A percentile compares a stretch with the other conserved stretches of the same genome.
phyloP scores from a whole-genome alignment of 2,797 vertebrate species.

The Sebastes hopkinsi region DNA sequence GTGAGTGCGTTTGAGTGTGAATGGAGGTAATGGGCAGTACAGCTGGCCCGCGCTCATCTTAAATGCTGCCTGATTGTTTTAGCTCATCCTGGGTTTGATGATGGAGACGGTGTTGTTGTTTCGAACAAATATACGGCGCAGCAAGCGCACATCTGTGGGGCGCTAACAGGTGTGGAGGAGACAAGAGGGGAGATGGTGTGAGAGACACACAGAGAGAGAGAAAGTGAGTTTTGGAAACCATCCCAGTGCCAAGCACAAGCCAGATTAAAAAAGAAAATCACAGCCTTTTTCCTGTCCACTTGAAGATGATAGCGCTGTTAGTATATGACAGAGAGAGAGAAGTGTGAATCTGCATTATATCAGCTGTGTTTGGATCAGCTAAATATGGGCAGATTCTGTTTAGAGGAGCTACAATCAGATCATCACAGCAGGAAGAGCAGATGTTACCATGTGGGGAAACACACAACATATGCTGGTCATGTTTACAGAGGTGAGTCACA shows the following conservation, averaged over 20 bases:
- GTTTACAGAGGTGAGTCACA: not conserved
- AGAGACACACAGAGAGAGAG: not conserved
- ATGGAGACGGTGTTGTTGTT: slow-evolving; percentile 89
- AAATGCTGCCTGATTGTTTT: slow-evolving; percentile 93
- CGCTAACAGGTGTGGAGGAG: slow-evolving; percentile 90
- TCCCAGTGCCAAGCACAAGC: slow-evolving; percentile 43
- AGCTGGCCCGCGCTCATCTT: slow-evolving; percentile 86
- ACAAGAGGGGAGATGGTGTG: slow-evolving; percentile 52
- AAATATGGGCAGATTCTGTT: slow-evolving; percentile 15
- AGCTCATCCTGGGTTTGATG: slow-evolving; percentile 89
- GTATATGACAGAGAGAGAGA: not conserved
- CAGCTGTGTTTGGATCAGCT: slow-evolving; percentile 37
- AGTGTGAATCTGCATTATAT: slow-evolving; percentile 33
- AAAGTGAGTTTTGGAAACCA: slow-evolving; percentile 51
- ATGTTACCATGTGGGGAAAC: slow-evolving; percentile 4
- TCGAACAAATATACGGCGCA: slow-evolving; percentile 81
- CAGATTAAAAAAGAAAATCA: slow-evolving; percentile 66
- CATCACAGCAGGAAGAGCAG: slow-evolving; percentile 24
- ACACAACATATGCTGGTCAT: not conserved
- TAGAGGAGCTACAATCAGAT: slow-evolving; percentile 22
- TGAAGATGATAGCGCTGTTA: slow-evolving; percentile 58
- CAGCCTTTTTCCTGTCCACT: slow-evolving; percentile 58
- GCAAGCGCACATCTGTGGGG: slow-evolving; percentile 83
- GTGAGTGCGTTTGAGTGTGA: slow-evolving; percentile 43
- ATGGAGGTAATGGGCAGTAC: slow-evolving; percentile 85